Base-by-base conservation (phyloP, 2,113 vertebrate genomes). In the Spilogale gracilis region DNA sequence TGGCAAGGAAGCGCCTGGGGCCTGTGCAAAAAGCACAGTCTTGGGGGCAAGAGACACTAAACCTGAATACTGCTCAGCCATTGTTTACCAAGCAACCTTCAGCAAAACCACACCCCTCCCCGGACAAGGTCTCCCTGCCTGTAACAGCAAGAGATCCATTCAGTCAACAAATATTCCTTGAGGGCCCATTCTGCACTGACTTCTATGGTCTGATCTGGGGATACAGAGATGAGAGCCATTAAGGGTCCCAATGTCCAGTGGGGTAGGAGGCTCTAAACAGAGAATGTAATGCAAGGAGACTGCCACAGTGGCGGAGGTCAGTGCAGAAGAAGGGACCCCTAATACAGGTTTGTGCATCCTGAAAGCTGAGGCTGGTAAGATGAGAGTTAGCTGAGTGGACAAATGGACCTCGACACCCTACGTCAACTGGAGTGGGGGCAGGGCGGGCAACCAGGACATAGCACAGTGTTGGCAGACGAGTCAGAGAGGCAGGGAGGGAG, bases 371-470 rank as follows among this genome's bases (percentile, higher is more conserved):
- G 73, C 9, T 71, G 56, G 6, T 63, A 45, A 65, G 0, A 14
- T 4, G 8, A 93, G 3, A 89, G 48, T 17, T 16, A 58, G n/a
- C 2, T 17, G 10, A 43, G 9, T 9, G 20, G 74, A 3, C 56
- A 60, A 92, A 79, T 0, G 17, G 30, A n/a, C 9, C 2, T 38
- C 27, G 30, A 10, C 20, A 50, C 0, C 13, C 9, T 0, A 1
- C 13, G 20, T 5, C 10, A 30, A 48, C 6, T 14, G 27, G 54
- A 18, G 25, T 9, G 11, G 12, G 27, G 32, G 12, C 5, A 4
- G n/a, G 21, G n/a, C 38, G 21, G 2, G 3, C 48, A 63, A 16
- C 3, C 3, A 13, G 16, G 20, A 9, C 0, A 0, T 0, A 25
- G 20, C 0, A 3, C 17, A 21, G 17, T 17, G 2, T 30, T 2